Base-by-base conservation (phyloP, 2,113 vertebrate species). In the Ardeotis arabs region DNA sequence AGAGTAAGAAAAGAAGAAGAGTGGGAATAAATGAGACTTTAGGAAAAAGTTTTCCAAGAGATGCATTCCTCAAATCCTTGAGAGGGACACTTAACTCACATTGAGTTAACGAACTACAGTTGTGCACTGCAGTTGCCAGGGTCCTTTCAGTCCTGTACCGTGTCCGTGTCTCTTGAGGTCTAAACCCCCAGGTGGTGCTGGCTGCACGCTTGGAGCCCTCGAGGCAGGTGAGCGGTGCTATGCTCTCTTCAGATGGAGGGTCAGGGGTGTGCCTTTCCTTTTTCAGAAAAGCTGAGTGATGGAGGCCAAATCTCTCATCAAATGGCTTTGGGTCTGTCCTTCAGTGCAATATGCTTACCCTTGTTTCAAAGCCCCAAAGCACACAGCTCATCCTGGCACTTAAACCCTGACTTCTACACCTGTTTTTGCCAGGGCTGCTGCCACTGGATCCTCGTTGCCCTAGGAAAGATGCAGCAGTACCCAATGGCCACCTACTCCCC, bases 181-280 rank as follows among this genome's bases (percentile, higher is more conserved):
- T 63, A 11, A 50, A 47, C 22, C 4, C 31, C 37, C 49, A 29
- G n/a, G 28, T 2, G 39, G 22, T 44, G 68, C 63, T 21, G 41
- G 79, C 29, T 53, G 44, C 14, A 37, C 25, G 10, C 24, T 5
- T 1, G 2, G 44, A 49, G 62, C 68, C n/a, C 58, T n/a, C 0
- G 0, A 56, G 22, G 2, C 2, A n/a, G 20, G 8, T 7, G 7
- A 49, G n/a, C 0, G 1, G 79, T 47, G 37, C 37, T 1, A 0
- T 28, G 70, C 5, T 66, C 55, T 21, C 29, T 55, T 59, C 50
- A 55, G 37, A 13, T 0, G 1, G 39, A 77, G 66, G 33, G 33
- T 12, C 22, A 10, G 55, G 47, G 17, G 7, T 24, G 70, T 76
- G 47, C 41, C 47, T 56, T 45, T 29, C 35, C 27, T n/a, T 25